phyloP scores from a whole-genome alignment of 2,888 invertebrate genomes.

The Lycia hirtaria region DNA sequence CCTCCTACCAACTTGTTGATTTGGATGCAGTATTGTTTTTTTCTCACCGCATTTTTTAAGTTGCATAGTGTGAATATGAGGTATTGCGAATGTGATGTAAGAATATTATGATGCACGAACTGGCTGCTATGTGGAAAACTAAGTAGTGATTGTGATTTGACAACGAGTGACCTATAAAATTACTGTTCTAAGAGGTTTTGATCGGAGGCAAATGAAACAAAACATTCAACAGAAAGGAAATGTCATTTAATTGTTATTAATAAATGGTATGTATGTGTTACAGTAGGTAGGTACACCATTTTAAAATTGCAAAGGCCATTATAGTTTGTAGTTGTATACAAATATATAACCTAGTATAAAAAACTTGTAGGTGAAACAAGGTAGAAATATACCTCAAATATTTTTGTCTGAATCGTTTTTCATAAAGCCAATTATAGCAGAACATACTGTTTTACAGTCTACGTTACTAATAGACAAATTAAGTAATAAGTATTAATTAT shows the following conservation, averaged over 20 bases:
- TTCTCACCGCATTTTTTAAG: too few relatives aligned
- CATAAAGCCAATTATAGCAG: conserved; percentile 45
- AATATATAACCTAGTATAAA: conserved; percentile 19
- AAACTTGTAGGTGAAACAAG: conserved; percentile 11
- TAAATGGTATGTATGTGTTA: conserved; percentile 42
- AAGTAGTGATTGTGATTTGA: too few relatives aligned
- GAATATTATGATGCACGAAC: too few relatives aligned
- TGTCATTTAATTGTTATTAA: conserved; percentile 60
- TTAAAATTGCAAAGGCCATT: too few relatives aligned
- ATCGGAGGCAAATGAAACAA: conserved; percentile 42
- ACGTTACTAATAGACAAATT: conserved; percentile 73
- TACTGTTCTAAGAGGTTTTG: background rate
- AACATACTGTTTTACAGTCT: conserved; percentile 81
- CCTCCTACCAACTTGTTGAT: too few relatives aligned
- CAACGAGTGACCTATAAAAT: too few relatives aligned
- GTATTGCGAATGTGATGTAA: too few relatives aligned
- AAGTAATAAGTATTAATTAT: conserved; percentile 47
- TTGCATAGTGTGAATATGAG: too few relatives aligned
- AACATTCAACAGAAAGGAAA: conserved; percentile 66
- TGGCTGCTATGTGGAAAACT: too few relatives aligned
- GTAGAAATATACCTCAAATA: conserved; percentile 37
- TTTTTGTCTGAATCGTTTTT: conserved; percentile 44
- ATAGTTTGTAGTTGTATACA: conserved; percentile 19
- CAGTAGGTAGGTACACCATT: conserved; percentile 46
- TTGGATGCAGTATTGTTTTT: too few relatives aligned